These are phyloP conservation scores for Cephalopachus bancanus DNA, from an alignment of 2,797 vertebrate genomes.

Conservation along the genomic window DNA sequence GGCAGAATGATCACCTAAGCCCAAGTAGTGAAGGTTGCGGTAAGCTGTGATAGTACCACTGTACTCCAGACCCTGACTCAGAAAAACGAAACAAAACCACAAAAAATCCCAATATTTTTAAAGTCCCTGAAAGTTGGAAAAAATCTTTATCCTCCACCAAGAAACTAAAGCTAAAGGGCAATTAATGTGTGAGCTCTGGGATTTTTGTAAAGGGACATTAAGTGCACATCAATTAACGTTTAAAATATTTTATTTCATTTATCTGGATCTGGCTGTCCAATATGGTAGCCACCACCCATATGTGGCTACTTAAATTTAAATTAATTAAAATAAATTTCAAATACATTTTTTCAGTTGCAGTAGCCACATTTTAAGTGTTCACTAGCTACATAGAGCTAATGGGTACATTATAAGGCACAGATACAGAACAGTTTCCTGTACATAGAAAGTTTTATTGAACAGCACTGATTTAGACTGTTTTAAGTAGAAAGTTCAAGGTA, in stretches of 20 bases:
- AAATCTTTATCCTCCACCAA: background rate
- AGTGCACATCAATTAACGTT: background rate
- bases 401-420: background rate
- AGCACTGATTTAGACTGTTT: background rate
- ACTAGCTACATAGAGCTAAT: background rate
- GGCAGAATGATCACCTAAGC: too few species aligned
- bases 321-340: conserved; percentile 45
- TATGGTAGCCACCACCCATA: background rate
- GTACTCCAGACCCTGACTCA: too few species aligned
- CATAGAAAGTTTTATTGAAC: background rate
- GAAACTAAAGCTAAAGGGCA: conserved; percentile 51
- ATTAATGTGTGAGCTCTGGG: background rate
- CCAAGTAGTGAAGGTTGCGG: too few species aligned
- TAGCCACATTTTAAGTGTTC: background rate
- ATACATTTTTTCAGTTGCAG: conserved; percentile 16
- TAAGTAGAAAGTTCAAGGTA: background rate
- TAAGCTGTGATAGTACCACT: too few species aligned
- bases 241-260: conserved; percentile 46
- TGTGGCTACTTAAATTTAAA: conserved; percentile 25
- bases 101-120: too few species aligned
- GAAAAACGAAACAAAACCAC: too few species aligned
- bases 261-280: background rate
- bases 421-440: background rate
- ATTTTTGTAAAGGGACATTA: background rate
- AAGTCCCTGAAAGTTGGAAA: background rate